phyloP scores from a whole-genome alignment of 2,797 vertebrate genomes.

The Gallinago solitaria region DNA sequence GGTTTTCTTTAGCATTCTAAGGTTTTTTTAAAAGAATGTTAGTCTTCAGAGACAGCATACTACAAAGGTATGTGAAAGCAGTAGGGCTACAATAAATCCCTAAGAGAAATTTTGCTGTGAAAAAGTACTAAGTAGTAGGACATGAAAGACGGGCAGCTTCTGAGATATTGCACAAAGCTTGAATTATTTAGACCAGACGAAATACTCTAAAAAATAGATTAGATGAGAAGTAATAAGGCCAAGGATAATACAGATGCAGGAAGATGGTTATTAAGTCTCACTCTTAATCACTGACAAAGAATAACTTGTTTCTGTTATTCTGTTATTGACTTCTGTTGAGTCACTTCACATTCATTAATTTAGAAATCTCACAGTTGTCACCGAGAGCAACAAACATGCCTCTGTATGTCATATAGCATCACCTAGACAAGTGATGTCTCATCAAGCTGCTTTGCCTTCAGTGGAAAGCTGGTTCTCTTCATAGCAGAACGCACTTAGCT shows the following conservation, averaged over 20 bases:
- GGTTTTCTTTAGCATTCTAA: not conserved
- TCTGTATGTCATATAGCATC: rapidly evolving
- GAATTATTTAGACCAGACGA: not conserved
- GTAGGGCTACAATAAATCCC: not conserved
- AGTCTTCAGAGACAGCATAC: not conserved
- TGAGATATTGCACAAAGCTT: not conserved
- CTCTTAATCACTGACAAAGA: not conserved
- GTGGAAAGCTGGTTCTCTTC: not conserved
- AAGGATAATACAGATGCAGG: not conserved
- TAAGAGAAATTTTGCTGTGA: not conserved
- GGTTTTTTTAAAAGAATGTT: not conserved
- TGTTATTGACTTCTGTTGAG: not conserved
- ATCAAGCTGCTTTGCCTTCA: not conserved
- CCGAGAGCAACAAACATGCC: not conserved
- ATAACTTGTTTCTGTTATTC: not conserved
- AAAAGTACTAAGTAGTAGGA: not conserved
- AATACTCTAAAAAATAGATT: not conserved
- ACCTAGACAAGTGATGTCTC: not conserved
- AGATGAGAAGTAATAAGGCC: not conserved
- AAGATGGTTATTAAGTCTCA: not conserved
- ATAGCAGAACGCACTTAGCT: not conserved
- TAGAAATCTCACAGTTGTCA: not conserved
- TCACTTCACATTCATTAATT: not conserved
- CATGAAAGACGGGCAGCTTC: not conserved
- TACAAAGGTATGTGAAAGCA: not conserved